Conservation (phyloP, 2,888 invertebrate species). For the Eupithecia centaureata region DNA sequence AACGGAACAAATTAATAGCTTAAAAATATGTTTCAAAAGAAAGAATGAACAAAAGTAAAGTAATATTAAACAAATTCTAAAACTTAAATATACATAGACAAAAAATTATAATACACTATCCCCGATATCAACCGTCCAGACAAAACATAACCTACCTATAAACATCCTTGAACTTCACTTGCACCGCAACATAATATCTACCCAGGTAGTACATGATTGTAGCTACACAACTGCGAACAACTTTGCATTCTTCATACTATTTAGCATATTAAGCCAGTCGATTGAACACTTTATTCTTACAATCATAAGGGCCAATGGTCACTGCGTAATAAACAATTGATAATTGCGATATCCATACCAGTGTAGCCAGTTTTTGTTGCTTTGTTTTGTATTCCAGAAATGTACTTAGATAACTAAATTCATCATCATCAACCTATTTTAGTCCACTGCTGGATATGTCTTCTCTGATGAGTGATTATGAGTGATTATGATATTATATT, state of each 20-base stretch:
- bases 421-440: too few species aligned
- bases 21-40: too few species aligned
- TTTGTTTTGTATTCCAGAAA: background rate
- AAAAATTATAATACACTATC: background rate
- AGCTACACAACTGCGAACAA: conserved; percentile 34
- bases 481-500: too few species aligned
- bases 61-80: too few species aligned
- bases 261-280: conserved; percentile 7
- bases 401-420: too few species aligned
- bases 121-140: background rate
- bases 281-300: conserved; percentile 18
- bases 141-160: conserved; percentile 3
- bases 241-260: conserved; percentile 16
- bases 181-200: background rate
- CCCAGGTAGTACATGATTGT: background rate
- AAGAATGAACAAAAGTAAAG: too few species aligned
- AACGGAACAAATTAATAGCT: too few species aligned
- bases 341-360: conserved; percentile 17
- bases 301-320: background rate
- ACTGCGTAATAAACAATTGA: conserved; percentile 17
- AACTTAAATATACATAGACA: too few species aligned
- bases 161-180: conserved; percentile 37
- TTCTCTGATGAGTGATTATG: too few species aligned
- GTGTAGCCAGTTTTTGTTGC: conserved; percentile 16
- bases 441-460: too few species aligned